A percentile compares a stretch with the other conserved stretches of the same genome.
phyloP scores from a whole-genome alignment of 2,888 invertebrate species.

The Mythimna pallens region DNA sequence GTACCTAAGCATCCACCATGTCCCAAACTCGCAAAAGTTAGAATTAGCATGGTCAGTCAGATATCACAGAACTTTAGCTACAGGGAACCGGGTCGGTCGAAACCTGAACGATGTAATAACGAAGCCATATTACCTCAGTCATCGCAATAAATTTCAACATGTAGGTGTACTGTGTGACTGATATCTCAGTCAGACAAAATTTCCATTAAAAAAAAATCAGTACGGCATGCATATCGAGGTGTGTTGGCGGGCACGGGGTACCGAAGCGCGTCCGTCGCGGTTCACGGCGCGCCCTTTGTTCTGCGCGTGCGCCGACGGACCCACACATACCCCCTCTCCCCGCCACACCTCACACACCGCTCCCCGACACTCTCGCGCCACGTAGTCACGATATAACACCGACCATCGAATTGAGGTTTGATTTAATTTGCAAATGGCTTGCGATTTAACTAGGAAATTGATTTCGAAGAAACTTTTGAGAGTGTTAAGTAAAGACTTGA shows the following conservation, averaged over 20 bases:
- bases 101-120: neutral
- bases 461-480: conserved; percentile 10
- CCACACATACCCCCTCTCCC: conserved; percentile 64
- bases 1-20: neutral
- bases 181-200: conserved; percentile 70
- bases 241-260: conserved; percentile 73
- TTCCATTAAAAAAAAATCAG: conserved; percentile 76
- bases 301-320: conserved; percentile 83
- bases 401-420: conserved; percentile 55
- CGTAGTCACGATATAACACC: conserved; percentile 52
- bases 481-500: neutral
- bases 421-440: conserved; percentile 56
- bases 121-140: neutral
- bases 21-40: neutral
- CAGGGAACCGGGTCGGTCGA: neutral
- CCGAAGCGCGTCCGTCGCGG: conserved; percentile 88
- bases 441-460: conserved; percentile 22
- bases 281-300: conserved; percentile 91
- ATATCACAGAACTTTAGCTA: neutral
- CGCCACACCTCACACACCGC: conserved; percentile 38
- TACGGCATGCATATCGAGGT: conserved; percentile 67
- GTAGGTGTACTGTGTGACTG: conserved; percentile 25
- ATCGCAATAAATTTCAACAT: conserved; percentile 2
- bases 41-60: neutral
- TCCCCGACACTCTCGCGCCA: conserved; percentile 53